Evolutionary conservation across 2,797 vertebrate species (phyloP), one percentile per base, ranked within the genome.

Genomic region (Lagorchestes hirsutus): DNA sequence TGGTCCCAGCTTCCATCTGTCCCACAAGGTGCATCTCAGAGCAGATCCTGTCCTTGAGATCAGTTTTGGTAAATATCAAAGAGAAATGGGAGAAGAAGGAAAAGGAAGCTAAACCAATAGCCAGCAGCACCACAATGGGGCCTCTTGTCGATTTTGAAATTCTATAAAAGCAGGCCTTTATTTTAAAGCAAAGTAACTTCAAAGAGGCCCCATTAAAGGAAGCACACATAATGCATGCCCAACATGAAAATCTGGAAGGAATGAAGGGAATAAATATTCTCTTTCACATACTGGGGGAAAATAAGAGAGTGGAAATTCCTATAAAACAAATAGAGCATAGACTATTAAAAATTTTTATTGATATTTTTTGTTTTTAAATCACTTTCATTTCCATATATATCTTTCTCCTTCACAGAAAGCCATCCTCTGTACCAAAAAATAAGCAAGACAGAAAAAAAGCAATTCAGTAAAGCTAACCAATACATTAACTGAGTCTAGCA

Each of bases 341-440:
- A 87, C 74, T 87, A 87, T 87, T 87, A 87, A 87, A 50, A 87
- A 1, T 87, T 50, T 82, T 87, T 87, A 87, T 87, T 87, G 74
- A 50, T 87, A 87, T 87, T 87, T 87, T 87, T 87, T 87, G 74
- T 87, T 87, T 87, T 87, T 87, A 87, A 87, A 87, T 87, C 74
- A 87, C 74, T 40, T 87, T 87, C 74, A 87, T 87, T 87, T 87
- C 74, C 74, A 87, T 87, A 87, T 87, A 87, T 46, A 87, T 87
- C 74, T 87, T 87, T 87, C 74, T 87, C 74, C 74, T 87, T 87
- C 74, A 87, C 40, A 87, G 74, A 50, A 87, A 87, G 74, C 40
- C 74, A 87, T 28, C 9, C 74, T 24, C 74, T 87, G 8, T 87
- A 27, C 40, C 40, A 50, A 50, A 50, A 40, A 87, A 87, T 46